Conservation (phyloP, 2,888 invertebrate species). For the Eurytoma californica region DNA sequence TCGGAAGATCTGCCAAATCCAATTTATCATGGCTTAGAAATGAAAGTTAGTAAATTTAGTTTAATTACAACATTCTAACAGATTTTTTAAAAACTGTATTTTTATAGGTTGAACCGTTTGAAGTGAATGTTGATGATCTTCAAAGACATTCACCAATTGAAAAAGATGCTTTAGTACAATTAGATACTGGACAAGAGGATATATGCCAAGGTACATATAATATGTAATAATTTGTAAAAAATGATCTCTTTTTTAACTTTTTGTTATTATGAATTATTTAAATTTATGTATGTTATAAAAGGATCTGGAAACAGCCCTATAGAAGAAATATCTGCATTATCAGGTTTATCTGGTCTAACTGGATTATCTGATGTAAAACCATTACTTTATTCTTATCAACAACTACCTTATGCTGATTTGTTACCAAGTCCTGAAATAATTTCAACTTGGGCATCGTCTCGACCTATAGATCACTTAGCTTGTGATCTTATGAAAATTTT, state of each 20-base stretch:
- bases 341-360: constrained; percentile 68
- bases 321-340: constrained; percentile 71
- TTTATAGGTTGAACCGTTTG: constrained; percentile 65
- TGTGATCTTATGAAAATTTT: constrained; percentile 76
- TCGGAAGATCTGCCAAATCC: constrained; percentile 63
- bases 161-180: constrained; percentile 65
- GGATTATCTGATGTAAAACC: constrained; percentile 70
- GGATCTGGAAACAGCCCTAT: constrained; percentile 69
- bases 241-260: background rate
- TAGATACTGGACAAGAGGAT: constrained; percentile 66
- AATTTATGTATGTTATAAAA: constrained; percentile 54
- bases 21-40: constrained; percentile 66
- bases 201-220: constrained; percentile 65
- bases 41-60: constrained; percentile 39
- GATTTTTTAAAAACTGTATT: constrained; percentile 5
- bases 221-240: constrained; percentile 46
- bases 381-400: constrained; percentile 73
- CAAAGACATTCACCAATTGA: constrained; percentile 60
- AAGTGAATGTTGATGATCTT: constrained; percentile 65
- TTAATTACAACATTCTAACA: constrained; percentile 1
- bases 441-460: constrained; percentile 74
- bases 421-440: constrained; percentile 74
- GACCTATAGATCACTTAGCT: constrained; percentile 75
- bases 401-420: constrained; percentile 74
- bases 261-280: background rate